Base-by-base conservation (phyloP, 2,113 vertebrate species). In the Cervus canadensis region DNA sequence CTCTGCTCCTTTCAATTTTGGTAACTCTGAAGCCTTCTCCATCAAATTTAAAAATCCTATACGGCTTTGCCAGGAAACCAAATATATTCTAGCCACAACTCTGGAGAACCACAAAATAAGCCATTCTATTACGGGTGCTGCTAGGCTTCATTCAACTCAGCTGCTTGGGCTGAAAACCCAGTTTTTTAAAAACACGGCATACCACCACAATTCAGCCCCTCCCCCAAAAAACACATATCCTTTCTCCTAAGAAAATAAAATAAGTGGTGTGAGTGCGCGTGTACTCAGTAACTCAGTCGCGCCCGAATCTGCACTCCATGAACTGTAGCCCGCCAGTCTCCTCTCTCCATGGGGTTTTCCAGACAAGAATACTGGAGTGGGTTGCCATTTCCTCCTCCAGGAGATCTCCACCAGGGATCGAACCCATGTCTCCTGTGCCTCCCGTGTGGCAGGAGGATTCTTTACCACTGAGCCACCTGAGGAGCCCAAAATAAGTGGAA, bases 11-110 rank as follows among this genome's bases (percentile, higher is more conserved):
- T 95, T 85, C 60, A 7, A n/a, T 23, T 57, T 79, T 48, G 79
- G 30, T 30, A 57, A 91, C 78, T 91, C 60, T 25, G 21, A 88
- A 93, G 81, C 25, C 48, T 33, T 71, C 28, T 56, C 88, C 86
- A 93, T 86, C 82, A 71, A 89, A 86, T 90, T 82, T 82, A 19
- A 92, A 97, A 97, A 81, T 74, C 21, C 78, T 74, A 83, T 5
- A 16, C 87, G 60, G 82, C n/a, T 96, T 87, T 97, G 74, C 96
- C 82, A 94, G 74, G 86, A 98, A 91, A 89, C 86, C 87, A 97
- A 67, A 98, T 97, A 79, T 86, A 96, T 94, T 95, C 97, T 56
- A 91, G 78, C 78, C 83, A 95, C 91, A 64, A 23, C 36, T 52
- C 91, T 60, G 71, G 85, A 94, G 81, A 89, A 93, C 95, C 88